Base-by-base conservation (phyloP, 2,888 invertebrate genomes). In the Lomographa bimaculata region DNA sequence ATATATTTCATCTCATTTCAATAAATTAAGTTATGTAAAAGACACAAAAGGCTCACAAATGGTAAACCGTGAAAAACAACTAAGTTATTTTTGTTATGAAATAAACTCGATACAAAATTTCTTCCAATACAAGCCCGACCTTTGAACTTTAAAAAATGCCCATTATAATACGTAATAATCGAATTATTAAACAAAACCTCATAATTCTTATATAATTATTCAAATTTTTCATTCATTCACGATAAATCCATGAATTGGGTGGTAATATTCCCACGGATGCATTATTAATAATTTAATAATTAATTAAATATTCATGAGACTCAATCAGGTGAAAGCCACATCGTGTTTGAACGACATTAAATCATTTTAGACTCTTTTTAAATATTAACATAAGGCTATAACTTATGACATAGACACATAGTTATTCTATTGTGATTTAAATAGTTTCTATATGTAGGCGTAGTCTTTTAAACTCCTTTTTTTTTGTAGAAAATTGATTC, bases 191-290 rank as follows among this genome's bases (percentile, higher is more conserved):
- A 26, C 27, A 33, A 23, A 33, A 23, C 27, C 3, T 5, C 9
- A n/a, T 16, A 27, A 16, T 2, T n/a, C 3, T 30, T 30, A 26
- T 26, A 36, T 25, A 27, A 33, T 37, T 37, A 37, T 24, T 23
- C 23, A 16, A 33, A 43, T 33, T 8, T 24, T 5, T 18, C 14
- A 35, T 35, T 35, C 35, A 41, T 35, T 28, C 17, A 27, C 5
- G 11, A 12, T 8, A 21, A 8, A 23, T 10, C 30, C 23, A 23
- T 42, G 36, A 42, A 37, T 37, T 28, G 8, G 10, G 6, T 17
- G 17, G 30, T 32, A 24, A 27, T 23, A 36, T 33, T 42, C 42
- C 32, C 42, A 37, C 43, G 33, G 8, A 42, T 25, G 23, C 21
- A 5, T 32, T 33, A 27, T 28, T 18, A 23, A 19, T 24, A 21